These are phyloP conservation scores for Hyperopisus bebe DNA, from an alignment of 2,113 vertebrate species.

Conservation along the genomic window DNA sequence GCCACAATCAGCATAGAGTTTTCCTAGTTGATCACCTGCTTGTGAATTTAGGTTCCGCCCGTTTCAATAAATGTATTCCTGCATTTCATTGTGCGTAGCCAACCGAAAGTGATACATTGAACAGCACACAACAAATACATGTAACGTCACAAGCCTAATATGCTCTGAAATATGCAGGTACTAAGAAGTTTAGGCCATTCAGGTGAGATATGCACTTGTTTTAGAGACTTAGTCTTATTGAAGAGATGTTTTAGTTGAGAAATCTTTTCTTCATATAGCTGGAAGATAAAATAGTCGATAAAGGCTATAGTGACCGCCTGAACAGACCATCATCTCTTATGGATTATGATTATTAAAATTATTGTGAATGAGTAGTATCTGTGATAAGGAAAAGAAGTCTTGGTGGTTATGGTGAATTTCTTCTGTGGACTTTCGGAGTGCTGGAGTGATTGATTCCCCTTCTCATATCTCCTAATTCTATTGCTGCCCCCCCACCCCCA, in stretches of 20 bases:
- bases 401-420: neutral
- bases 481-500: neutral
- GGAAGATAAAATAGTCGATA: neutral
- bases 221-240: neutral
- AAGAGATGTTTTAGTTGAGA: neutral
- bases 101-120: neutral
- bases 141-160: neutral
- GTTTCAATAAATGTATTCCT: neutral
- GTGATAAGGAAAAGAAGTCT: neutral
- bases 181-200: neutral
- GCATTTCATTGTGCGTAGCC: neutral
- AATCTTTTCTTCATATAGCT: neutral
- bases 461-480: slow-evolving; percentile 25
- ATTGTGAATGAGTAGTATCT: neutral
- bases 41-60: neutral
- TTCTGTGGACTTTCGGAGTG: neutral
- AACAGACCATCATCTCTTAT: neutral
- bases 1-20: neutral
- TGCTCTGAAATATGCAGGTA: neutral
- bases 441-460: neutral
- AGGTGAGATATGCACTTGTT: neutral
- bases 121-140: neutral
- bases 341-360: slow-evolving; percentile 3
- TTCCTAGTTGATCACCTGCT: neutral
- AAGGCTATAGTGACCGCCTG: neutral